Conservation (phyloP, 2,888 invertebrate genomes). For the Leucophenga maculata region DNA sequence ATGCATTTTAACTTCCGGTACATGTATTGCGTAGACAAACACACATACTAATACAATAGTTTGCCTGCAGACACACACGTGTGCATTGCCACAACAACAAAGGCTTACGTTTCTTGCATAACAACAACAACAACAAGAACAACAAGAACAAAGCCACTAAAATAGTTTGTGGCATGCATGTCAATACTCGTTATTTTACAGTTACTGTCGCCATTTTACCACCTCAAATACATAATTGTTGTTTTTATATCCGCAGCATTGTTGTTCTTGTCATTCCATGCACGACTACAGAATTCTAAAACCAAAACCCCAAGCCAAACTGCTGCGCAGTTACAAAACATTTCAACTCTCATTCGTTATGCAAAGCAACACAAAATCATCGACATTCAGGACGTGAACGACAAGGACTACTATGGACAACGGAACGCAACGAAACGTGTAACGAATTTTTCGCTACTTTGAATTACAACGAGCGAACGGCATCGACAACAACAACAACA, state of each 20-base stretch:
- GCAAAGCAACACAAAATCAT: slow-evolving; percentile 9
- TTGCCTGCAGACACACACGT: neutral
- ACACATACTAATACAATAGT: neutral
- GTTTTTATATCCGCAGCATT: neutral
- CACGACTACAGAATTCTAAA: slow-evolving; percentile 11
- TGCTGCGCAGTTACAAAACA: neutral
- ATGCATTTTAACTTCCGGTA: slow-evolving; percentile 12
- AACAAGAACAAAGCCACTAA: slow-evolving; percentile 6
- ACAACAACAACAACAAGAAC: too few relatives aligned
- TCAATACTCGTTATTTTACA: slow-evolving; percentile 21
- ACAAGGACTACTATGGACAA: too few relatives aligned
- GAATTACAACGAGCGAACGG: neutral
- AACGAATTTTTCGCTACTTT: slow-evolving; percentile 23
- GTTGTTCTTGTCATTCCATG: neutral
- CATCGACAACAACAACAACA: neutral
- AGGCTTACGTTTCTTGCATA: neutral
- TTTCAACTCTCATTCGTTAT: slow-evolving; percentile 23
- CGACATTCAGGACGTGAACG: too few relatives aligned
- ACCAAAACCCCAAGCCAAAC: neutral
- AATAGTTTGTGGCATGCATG: slow-evolving; percentile 24
- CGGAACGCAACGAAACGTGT: slow-evolving; percentile 20
- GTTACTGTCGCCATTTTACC: slow-evolving; percentile 1
- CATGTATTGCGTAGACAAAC: neutral
- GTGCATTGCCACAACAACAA: neutral
- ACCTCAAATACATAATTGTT: too few relatives aligned